Conservation (phyloP, 2,113 vertebrate genomes). For the Ptyas mucosa region DNA sequence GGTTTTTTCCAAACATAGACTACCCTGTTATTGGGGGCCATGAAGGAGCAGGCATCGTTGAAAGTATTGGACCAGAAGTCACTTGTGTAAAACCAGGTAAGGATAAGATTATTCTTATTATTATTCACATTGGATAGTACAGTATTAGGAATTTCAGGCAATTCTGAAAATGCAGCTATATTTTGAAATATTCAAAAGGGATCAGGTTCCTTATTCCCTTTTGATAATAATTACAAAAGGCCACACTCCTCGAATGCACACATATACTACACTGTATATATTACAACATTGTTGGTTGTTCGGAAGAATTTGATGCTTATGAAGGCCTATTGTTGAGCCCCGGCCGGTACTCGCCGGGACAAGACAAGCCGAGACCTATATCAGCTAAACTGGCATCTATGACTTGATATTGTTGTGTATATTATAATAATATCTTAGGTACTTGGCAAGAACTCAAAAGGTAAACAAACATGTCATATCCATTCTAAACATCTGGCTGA, state of each 20-base stretch:
- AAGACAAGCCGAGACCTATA: too few relatives aligned
- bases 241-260: neutral
- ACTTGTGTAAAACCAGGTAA: conserved; percentile 78
- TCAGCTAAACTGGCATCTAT: neutral
- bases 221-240: neutral
- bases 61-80: conserved; percentile 82
- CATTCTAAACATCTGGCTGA: neutral
- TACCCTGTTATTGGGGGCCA: conserved; percentile 83
- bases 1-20: conserved; percentile 58
- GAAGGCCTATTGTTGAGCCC: too few relatives aligned
- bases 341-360: too few relatives aligned
- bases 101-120: neutral
- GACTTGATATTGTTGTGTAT: neutral
- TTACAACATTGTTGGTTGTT: neutral
- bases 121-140: neutral
- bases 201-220: neutral
- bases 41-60: conserved; percentile 81
- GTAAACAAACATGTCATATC: neutral
- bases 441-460: neutral
- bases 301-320: neutral
- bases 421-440: neutral
- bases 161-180: neutral
- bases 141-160: neutral
- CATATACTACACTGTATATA: neutral
- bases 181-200: neutral